phyloP scores from a whole-genome alignment of 2,888 invertebrate genomes.

The Andrena dorsata region DNA sequence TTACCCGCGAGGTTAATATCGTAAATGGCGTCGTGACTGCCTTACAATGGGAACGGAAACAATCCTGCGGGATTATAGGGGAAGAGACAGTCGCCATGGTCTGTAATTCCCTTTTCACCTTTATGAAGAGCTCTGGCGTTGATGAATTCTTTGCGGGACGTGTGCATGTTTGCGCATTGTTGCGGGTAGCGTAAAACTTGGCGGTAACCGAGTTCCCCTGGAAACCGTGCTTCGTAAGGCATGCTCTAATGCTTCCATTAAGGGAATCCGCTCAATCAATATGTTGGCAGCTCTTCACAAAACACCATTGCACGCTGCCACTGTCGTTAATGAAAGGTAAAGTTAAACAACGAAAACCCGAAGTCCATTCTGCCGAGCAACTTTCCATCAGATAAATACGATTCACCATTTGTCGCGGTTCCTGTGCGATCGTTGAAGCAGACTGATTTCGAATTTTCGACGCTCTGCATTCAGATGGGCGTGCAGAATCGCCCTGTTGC shows the following conservation, averaged over 20 bases:
- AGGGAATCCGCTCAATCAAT: constrained; percentile 62
- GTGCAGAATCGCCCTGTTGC: neutral
- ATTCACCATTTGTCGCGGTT: neutral
- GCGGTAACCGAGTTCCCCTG: constrained; percentile 51
- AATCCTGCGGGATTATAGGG: neutral
- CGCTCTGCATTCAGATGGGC: neutral
- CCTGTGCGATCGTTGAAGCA: neutral
- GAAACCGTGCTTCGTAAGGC: constrained; percentile 59
- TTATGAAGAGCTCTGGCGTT: constrained; percentile 20
- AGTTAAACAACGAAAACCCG: constrained; percentile 36
- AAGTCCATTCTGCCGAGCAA: neutral
- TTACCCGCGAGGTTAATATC: neutral
- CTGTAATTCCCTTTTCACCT: constrained; percentile 30
- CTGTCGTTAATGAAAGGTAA: constrained; percentile 12
- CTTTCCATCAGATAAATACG: neutral
- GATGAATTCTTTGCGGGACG: constrained; percentile 13
- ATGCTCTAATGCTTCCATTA: constrained; percentile 66
- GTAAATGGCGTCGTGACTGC: neutral
- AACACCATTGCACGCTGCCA: neutral
- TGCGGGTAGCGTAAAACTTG: constrained; percentile 55
- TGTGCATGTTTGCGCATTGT: constrained; percentile 47
- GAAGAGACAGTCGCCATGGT: neutral
- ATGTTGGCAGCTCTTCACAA: constrained; percentile 25
- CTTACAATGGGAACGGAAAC: neutral
- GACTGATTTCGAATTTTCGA: neutral